A percentile compares a stretch with the other conserved stretches of the same genome.
These are phyloP conservation scores for Todus mexicanus DNA, from an alignment of 2,797 vertebrate genomes.

Conservation along the genomic window DNA sequence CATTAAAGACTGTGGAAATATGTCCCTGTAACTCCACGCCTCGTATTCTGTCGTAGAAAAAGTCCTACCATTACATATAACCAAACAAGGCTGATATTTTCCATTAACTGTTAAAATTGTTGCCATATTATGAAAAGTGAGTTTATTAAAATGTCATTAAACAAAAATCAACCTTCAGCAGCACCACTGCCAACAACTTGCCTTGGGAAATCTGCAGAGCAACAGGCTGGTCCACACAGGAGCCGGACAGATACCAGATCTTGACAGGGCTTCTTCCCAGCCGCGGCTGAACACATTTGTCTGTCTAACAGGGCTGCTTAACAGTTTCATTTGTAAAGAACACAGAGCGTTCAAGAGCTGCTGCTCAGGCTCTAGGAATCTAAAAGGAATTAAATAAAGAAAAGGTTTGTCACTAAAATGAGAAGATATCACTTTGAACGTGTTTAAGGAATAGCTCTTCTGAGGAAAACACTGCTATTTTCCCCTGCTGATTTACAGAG, in stretches of 20 bases:
- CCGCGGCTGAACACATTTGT: not conserved
- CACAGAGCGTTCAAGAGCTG: not conserved
- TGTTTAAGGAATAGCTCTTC: not conserved
- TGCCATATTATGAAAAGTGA: not conserved
- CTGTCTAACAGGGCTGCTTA: not conserved
- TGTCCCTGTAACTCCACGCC: not conserved
- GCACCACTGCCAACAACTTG: not conserved
- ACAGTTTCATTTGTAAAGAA: not conserved
- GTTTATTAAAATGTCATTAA: not conserved
- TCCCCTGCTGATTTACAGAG: not conserved
- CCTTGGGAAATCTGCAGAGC: not conserved
- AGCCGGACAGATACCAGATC: not conserved
- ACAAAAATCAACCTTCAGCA: not conserved
- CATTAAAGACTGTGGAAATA: not conserved
- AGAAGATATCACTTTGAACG: not conserved
- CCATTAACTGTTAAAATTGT: not conserved
- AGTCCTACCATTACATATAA: too few relatives aligned
- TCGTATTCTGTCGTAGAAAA: not conserved
- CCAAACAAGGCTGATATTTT: not conserved
- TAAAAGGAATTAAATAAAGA: not conserved
- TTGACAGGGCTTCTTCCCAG: not conserved
- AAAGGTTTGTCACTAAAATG: not conserved
- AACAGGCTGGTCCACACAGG: not conserved
- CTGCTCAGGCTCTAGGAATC: not conserved
- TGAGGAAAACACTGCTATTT: constrained; percentile 8